Conservation (phyloP, 53 echinoderm and acorn worm genomes). For the Echinometra lucunter region DNA sequence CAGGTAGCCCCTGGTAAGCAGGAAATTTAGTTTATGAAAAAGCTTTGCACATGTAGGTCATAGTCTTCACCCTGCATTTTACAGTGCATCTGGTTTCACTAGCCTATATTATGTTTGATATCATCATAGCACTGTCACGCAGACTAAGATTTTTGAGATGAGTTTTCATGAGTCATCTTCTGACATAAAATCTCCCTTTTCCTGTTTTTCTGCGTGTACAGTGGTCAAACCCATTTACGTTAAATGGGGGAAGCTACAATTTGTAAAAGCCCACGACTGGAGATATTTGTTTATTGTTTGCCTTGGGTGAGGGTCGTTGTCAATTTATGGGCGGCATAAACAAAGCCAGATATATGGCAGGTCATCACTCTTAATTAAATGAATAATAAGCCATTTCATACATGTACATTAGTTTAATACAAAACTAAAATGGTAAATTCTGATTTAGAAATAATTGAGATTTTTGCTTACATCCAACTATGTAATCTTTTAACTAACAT, state of each 20-base stretch:
- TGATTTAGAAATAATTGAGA: no score
- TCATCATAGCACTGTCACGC: not conserved
- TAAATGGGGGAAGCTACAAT: slow-evolving; percentile 37
- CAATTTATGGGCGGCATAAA: not conserved
- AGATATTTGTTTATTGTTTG: slow-evolving; percentile 51
- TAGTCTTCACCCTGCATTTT: not conserved
- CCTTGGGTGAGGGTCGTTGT: not conserved
- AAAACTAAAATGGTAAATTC: no score
- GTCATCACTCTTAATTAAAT: not conserved
- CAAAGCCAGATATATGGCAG: not conserved
- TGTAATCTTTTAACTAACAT: no score
- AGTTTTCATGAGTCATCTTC: slow-evolving; percentile 30
- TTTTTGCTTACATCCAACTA: no score
- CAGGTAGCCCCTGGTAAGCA: not conserved
- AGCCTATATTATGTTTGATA: not conserved
- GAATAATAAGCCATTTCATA: no score
- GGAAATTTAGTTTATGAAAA: not conserved
- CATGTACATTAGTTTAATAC: no score
- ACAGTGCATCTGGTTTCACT: not conserved
- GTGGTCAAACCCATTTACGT: slow-evolving; percentile 1
- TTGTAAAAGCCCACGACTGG: slow-evolving; percentile 46
- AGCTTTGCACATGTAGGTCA: not conserved
- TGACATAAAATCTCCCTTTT: slow-evolving; percentile 40
- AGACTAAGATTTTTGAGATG: not conserved
- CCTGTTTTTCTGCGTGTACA: slow-evolving; percentile 18